Conservation (phyloP, 2,113 vertebrate genomes). For the Diphyllodes magnificus region DNA sequence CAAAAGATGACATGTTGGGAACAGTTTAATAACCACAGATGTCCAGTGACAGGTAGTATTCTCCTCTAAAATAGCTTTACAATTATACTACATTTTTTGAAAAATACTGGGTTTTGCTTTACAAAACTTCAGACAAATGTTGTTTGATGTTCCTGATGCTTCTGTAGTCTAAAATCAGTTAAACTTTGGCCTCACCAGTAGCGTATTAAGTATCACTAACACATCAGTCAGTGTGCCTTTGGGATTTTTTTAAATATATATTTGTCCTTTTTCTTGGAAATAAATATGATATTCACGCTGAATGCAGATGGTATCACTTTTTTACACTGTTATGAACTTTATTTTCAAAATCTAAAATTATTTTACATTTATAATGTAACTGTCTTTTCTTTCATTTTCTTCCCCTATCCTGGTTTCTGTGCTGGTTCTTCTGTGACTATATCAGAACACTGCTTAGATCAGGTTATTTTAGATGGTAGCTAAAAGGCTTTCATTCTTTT, state of each 20-base stretch:
- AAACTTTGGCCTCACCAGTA: not conserved
- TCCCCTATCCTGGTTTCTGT: not conserved
- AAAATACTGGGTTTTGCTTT: not conserved
- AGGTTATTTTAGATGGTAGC: not conserved
- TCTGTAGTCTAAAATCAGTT: not conserved
- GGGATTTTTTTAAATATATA: not conserved
- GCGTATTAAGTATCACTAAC: not conserved
- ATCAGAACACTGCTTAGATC: not conserved
- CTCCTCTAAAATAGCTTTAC: slow-evolving; percentile 2
- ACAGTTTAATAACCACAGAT: slow-evolving; percentile 34
- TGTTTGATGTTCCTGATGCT: not conserved
- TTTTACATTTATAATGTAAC: not conserved
- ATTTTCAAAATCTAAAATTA: not conserved
- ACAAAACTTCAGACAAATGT: not conserved
- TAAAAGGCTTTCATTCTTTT: not conserved
- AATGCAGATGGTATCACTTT: not conserved
- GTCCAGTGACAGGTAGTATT: slow-evolving; percentile 24
- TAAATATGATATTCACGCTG: not conserved
- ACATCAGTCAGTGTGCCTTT: not conserved
- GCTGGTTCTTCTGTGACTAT: not conserved
- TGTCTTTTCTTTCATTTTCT: not conserved
- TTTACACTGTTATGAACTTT: not conserved
- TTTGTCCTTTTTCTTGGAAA: not conserved
- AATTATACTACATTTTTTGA: not conserved
- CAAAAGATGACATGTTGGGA: slow-evolving; percentile 17